A percentile compares a stretch with the other conserved stretches of the same genome.
These are phyloP conservation scores for Denticeps clupeoides DNA, from an alignment of 2,797 vertebrate species.

Conservation along the genomic window DNA sequence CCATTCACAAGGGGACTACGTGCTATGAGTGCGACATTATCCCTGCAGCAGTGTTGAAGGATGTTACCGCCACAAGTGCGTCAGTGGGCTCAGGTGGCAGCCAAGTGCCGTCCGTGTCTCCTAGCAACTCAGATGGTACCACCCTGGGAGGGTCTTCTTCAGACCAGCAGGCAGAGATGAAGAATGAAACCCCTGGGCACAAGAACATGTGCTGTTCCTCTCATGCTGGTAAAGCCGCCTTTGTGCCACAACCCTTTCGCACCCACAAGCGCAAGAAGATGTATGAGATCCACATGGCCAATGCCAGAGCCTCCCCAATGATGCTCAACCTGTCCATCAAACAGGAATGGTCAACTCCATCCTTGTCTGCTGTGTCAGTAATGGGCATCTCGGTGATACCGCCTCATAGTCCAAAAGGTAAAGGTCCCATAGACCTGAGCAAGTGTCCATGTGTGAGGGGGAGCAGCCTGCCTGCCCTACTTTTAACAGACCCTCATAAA, in stretches of 20 bases:
- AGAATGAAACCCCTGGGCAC: constrained; percentile 59
- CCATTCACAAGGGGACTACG: constrained; percentile 77
- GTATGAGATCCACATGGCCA: constrained; percentile 79
- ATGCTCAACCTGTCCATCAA: constrained; percentile 44
- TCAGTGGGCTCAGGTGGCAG: constrained; percentile 36
- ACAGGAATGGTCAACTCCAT: constrained; percentile 46
- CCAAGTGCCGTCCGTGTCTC: constrained; percentile 37
- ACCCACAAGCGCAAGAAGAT: constrained; percentile 73
- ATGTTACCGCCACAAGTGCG: constrained; percentile 30
- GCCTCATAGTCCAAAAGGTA: constrained; percentile 61
- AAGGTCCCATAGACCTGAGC: constrained; percentile 89
- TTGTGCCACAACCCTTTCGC: constrained; percentile 62
- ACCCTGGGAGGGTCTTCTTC: constrained; percentile 28
- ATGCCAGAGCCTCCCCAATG: constrained; percentile 48
- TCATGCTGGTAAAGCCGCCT: constrained; percentile 46
- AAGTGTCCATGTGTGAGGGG: constrained; percentile 77
- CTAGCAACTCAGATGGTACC: constrained; percentile 39
- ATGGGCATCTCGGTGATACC: too few relatives aligned
- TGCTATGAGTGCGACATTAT: constrained; percentile 97
- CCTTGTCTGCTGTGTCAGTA: constrained; percentile 1
- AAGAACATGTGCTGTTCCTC: constrained; percentile 94
- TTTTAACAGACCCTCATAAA: constrained; percentile 88
- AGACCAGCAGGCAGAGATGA: constrained; percentile 41
- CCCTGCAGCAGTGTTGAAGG: constrained; percentile 88
- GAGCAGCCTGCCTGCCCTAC: constrained; percentile 48